phyloP scores from a whole-genome alignment of 2,888 invertebrate species.

The Dynastes hyllus region DNA sequence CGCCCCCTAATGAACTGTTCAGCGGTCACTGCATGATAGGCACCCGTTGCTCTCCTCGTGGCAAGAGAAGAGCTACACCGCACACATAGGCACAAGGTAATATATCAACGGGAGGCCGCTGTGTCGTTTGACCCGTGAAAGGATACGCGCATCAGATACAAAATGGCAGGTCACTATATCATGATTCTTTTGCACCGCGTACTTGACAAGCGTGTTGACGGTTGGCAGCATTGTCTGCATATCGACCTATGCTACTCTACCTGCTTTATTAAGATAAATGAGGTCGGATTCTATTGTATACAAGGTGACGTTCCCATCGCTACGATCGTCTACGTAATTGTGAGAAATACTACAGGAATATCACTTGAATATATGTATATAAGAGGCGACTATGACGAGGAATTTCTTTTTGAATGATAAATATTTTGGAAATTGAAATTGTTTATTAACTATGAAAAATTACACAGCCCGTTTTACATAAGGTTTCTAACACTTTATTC shows the following conservation, averaged over 20 bases:
- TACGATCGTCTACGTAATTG: background rate
- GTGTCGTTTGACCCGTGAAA: conserved; percentile 26
- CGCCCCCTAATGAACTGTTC: conserved; percentile 2
- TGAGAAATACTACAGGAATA: background rate
- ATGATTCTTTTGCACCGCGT: conserved; percentile 2
- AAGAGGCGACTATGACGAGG: background rate
- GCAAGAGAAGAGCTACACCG: background rate
- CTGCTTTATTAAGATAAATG: conserved; percentile 27
- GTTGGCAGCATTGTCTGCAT: conserved; percentile 21
- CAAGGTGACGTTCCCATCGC: background rate
- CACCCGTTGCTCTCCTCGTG: background rate
- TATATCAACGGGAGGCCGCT: conserved; percentile 18
- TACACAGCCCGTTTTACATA: background rate
- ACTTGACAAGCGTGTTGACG: conserved; percentile 5
- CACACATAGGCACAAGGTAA: background rate
- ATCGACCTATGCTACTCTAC: conserved; percentile 7
- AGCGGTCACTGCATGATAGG: background rate
- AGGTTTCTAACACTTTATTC: background rate
- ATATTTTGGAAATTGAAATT: background rate
- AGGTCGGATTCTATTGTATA: background rate
- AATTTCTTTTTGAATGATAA: background rate
- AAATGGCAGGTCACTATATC: conserved; percentile 23
- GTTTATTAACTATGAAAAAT: background rate
- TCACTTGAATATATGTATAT: background rate
- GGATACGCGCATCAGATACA: conserved; percentile 14